phyloP scores from a whole-genome alignment of 2,888 invertebrate species.

The Silvanus unidentatus region DNA sequence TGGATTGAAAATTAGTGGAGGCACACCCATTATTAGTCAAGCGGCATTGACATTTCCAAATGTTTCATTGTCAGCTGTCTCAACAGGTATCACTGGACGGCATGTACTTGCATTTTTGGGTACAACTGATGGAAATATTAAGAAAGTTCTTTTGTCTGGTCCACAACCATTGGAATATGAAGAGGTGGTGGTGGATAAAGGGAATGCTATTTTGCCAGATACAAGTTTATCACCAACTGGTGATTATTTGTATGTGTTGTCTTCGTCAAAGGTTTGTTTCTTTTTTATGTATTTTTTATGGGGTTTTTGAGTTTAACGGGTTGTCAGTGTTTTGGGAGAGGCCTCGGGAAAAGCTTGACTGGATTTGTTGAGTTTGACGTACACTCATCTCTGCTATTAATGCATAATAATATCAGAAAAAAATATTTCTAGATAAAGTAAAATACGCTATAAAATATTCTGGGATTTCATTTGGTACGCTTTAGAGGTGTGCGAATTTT shows the following conservation, averaged over 20 bases:
- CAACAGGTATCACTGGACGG: slow-evolving; percentile 80
- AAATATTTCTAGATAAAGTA: no score
- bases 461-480: no score
- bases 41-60: slow-evolving; percentile 74
- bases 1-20: slow-evolving; percentile 86
- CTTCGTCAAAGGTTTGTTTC: slow-evolving; percentile 58
- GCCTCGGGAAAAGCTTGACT: no score
- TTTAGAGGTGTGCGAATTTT: no score
- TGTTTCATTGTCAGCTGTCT: slow-evolving; percentile 75
- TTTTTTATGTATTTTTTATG: background rate
- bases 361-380: no score
- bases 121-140: slow-evolving; percentile 75
- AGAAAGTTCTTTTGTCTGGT: slow-evolving; percentile 77
- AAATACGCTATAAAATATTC: no score
- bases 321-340: no score
- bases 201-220: slow-evolving; percentile 77
- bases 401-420: no score
- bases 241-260: slow-evolving; percentile 80
- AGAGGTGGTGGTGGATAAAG: slow-evolving; percentile 74
- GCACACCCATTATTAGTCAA: slow-evolving; percentile 72
- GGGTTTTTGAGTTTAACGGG: no score
- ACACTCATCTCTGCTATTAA: no score
- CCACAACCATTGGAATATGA: slow-evolving; percentile 76
- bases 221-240: slow-evolving; percentile 78
- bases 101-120: slow-evolving; percentile 94